Evolutionary conservation across 1,140 invertebrate genomes (phyloP).

Genomic region (Drosophila setifemur): DNA sequence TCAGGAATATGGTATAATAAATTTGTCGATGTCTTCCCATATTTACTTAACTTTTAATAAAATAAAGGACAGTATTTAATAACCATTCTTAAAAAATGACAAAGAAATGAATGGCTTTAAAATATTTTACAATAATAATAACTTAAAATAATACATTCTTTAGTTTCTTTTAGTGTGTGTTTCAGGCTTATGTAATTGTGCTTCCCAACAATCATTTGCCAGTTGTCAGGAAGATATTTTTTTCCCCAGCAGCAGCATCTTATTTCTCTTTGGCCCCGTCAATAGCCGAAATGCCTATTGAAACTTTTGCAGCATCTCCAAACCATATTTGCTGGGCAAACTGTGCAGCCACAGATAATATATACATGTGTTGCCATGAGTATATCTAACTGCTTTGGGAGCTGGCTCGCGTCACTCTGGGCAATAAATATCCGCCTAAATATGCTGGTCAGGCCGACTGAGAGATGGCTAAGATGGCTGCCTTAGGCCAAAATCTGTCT

Average conservation of each 20-base stretch:
- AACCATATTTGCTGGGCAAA: background rate
- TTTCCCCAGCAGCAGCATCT: constrained; percentile 52
- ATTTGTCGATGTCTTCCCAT: too few species aligned
- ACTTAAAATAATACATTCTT: too few species aligned
- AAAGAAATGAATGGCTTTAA: too few species aligned
- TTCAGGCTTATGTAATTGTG: constrained; percentile 39
- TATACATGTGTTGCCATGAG: constrained; percentile 27
- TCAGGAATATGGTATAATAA: too few species aligned
- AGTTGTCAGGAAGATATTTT: constrained; percentile 50
- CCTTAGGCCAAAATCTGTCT: constrained; percentile 74
- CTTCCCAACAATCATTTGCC: constrained; percentile 47
- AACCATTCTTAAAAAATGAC: too few species aligned
- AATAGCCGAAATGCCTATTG: constrained; percentile 77
- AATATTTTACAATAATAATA: too few species aligned
- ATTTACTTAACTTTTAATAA: too few species aligned
- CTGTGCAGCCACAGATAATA: constrained; percentile 20
- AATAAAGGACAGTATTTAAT: too few species aligned
- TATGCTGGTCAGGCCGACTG: constrained; percentile 67
- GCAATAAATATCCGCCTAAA: constrained; percentile 78
- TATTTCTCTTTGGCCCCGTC: constrained; percentile 67
- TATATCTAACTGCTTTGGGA: background rate
- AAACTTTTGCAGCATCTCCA: constrained; percentile 33
- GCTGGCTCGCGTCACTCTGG: constrained; percentile 43
- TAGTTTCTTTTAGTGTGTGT: too few species aligned
- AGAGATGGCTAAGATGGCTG: constrained; percentile 42